phyloP scores from a whole-genome alignment of 2,888 invertebrate species.

The Copidosoma aretas region DNA sequence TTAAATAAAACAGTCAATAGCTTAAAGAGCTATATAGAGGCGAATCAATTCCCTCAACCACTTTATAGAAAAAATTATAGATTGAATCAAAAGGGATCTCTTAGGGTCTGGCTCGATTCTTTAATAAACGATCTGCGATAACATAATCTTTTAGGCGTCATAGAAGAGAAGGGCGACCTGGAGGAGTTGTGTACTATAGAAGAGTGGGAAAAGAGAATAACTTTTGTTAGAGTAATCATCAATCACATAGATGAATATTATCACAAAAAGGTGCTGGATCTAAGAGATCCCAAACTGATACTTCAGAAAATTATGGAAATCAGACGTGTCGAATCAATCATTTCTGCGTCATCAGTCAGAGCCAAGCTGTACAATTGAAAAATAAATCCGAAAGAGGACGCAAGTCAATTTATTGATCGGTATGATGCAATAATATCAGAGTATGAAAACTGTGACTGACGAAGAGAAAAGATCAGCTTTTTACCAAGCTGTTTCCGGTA shows the following conservation, averaged over 20 bases:
- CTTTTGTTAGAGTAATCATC: conserved; percentile 37
- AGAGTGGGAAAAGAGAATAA: conserved; percentile 16
- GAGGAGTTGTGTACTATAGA: too few relatives aligned
- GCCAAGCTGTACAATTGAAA: conserved; percentile 34
- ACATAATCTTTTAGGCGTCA: too few relatives aligned
- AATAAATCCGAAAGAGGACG: conserved; percentile 29
- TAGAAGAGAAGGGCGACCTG: too few relatives aligned
- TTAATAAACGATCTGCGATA: too few relatives aligned
- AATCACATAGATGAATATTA: conserved; percentile 38
- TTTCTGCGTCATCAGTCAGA: conserved; percentile 24
- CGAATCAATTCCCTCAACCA: too few relatives aligned
- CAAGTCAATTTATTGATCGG: conserved; percentile 35
- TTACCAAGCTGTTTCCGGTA: too few relatives aligned
- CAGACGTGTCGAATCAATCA: conserved; percentile 32
- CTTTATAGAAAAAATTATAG: too few relatives aligned
- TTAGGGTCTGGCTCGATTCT: too few relatives aligned
- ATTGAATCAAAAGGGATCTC: too few relatives aligned
- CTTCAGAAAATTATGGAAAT: conserved; percentile 28
- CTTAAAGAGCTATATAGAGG: too few relatives aligned
- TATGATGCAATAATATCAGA: conserved; percentile 40
- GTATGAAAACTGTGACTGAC: conserved; percentile 37
- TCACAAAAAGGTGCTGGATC: conserved; percentile 39
- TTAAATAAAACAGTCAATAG: too few relatives aligned
- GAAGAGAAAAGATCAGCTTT: conserved; percentile 35
- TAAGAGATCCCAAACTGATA: conserved; percentile 38